Evolutionary conservation across 1,140 invertebrate species (phyloP).

Genomic region (Schlechtendalia chinensis): DNA sequence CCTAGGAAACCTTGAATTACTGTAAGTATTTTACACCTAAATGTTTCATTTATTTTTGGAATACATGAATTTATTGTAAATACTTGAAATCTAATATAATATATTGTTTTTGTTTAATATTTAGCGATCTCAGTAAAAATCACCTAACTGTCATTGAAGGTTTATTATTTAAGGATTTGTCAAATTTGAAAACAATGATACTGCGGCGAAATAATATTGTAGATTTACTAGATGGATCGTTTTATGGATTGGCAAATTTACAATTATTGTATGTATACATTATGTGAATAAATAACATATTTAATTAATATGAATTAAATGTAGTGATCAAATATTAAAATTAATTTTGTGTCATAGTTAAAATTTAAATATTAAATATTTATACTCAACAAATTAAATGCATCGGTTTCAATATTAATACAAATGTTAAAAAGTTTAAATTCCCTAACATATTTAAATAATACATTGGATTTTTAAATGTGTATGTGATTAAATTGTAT

Average conservation of each 20-base stretch:
- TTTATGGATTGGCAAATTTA: slow-evolving; percentile 77
- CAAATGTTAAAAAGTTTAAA: no score
- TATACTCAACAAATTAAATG: no score
- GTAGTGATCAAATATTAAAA: no score
- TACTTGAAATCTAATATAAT: slow-evolving; percentile 46
- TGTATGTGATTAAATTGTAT: no score
- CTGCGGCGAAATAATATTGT: slow-evolving; percentile 77
- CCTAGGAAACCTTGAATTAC: slow-evolving; percentile 68
- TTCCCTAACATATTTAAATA: no score
- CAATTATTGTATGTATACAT: slow-evolving; percentile 64
- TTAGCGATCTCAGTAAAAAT: slow-evolving; percentile 79
- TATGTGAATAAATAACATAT: background rate
- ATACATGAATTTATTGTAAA: background rate
- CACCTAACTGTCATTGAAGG: slow-evolving; percentile 73
- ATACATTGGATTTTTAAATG: no score
- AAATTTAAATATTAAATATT: no score
- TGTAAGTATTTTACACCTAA: slow-evolving; percentile 60
- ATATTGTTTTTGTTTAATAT: slow-evolving; percentile 54
- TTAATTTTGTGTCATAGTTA: no score
- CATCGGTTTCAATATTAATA: no score
- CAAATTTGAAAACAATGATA: slow-evolving; percentile 69
- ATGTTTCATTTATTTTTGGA: slow-evolving; percentile 29
- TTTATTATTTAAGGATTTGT: slow-evolving; percentile 74
- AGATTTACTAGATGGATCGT: slow-evolving; percentile 77
- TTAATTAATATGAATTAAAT: background rate